Conservation (phyloP, 2,888 invertebrate species). For the Lasioglossum marginatum region DNA sequence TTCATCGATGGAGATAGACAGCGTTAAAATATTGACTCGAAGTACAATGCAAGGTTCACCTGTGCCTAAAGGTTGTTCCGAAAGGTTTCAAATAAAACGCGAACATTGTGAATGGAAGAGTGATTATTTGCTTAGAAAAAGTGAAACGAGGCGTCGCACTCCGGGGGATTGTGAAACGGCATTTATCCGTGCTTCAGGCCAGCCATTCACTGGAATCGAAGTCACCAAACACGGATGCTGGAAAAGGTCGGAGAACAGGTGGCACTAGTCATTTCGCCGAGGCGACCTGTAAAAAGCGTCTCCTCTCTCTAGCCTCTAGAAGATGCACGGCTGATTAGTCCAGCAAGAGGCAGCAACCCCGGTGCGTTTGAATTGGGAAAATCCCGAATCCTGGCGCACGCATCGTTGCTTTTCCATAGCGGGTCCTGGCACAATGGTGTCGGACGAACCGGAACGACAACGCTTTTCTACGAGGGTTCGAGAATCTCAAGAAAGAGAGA, state of each 20-base stretch:
- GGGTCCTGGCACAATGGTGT: constrained; percentile 45
- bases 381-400: constrained; percentile 46
- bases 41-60: too few relatives aligned
- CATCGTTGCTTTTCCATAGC: constrained; percentile 58
- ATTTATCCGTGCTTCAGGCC: too few relatives aligned
- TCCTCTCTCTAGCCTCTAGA: neutral
- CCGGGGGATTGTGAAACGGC: too few relatives aligned
- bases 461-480: constrained; percentile 26
- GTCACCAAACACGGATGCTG: neutral
- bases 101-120: too few relatives aligned
- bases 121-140: too few relatives aligned
- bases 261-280: constrained; percentile 37
- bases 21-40: too few relatives aligned
- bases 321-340: constrained; percentile 63
- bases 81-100: too few relatives aligned
- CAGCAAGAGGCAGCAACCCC: constrained; percentile 47
- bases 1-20: too few relatives aligned
- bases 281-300: constrained; percentile 47
- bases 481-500: neutral
- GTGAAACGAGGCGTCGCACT: too few relatives aligned
- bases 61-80: too few relatives aligned
- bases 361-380: constrained; percentile 52
- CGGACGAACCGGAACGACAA: constrained; percentile 23
- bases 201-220: neutral
- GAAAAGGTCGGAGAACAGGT: constrained; percentile 41